These are phyloP conservation scores for Leucophenga maculata DNA, from an alignment of 2,888 invertebrate species.

Conservation along the genomic window DNA sequence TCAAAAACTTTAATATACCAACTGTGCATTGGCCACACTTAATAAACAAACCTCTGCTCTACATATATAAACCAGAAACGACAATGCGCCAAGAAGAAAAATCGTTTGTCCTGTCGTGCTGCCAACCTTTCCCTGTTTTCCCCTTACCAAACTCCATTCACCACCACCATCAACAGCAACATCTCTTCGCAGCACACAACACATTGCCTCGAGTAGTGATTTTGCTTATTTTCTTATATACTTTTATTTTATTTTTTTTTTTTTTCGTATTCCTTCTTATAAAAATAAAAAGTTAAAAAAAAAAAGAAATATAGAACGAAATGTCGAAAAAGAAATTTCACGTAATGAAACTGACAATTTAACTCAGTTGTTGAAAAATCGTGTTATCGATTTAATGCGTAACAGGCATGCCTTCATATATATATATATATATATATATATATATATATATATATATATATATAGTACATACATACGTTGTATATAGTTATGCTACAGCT, in stretches of 20 bases:
- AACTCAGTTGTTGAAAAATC: slow-evolving; percentile 62
- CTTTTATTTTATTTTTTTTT: slow-evolving; percentile 8
- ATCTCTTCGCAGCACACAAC: slow-evolving; percentile 30
- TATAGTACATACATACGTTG: too few relatives aligned
- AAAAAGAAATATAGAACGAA: slow-evolving; percentile 29
- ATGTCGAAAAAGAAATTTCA: slow-evolving; percentile 35
- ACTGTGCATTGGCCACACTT: too few relatives aligned
- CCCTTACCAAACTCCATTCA: too few relatives aligned
- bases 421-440: slow-evolving; percentile 33
- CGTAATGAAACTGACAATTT: slow-evolving; percentile 66
- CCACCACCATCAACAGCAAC: too few relatives aligned
- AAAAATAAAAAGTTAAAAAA: slow-evolving; percentile 36
- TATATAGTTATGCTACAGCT: too few relatives aligned
- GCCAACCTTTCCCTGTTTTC: too few relatives aligned
- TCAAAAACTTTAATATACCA: too few relatives aligned
- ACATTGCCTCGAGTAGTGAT: slow-evolving; percentile 57
- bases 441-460: slow-evolving; percentile 28
- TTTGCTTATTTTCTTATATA: slow-evolving; percentile 37
- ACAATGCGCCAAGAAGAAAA: slow-evolving; percentile 60
- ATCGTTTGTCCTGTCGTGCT: slow-evolving; percentile 54
- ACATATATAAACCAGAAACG: slow-evolving; percentile 24
- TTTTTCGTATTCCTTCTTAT: slow-evolving; percentile 36
- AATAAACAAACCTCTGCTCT: too few relatives aligned
- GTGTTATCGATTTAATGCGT: slow-evolving; percentile 65
- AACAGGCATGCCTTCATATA: slow-evolving; percentile 34